Percentiles rank a stretch among this genome's conserved stretches.
phyloP scores from a whole-genome alignment of 1,140 invertebrate species.

The Chrysoperla carnea region DNA sequence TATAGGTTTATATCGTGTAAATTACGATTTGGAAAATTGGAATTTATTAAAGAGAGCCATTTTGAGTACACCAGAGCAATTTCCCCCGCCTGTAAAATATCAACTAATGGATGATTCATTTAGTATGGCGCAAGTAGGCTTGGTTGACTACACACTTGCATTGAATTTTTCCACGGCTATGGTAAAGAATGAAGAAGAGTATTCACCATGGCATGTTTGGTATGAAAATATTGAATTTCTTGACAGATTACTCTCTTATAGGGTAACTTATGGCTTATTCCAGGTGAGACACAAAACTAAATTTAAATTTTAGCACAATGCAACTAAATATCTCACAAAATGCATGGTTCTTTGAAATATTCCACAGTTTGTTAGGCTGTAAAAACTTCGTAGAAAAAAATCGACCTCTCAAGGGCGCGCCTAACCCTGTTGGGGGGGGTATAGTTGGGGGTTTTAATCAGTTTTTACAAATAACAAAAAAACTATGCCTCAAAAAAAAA shows the following conservation, averaged over 20 bases:
- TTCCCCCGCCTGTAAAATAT: conserved; percentile 47
- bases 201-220: conserved; percentile 34
- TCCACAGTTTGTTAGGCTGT: no score
- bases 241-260: conserved; percentile 18
- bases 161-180: conserved; percentile 43
- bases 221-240: conserved; percentile 29
- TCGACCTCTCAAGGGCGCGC: no score
- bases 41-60: conserved; percentile 28
- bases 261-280: conserved; percentile 12
- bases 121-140: conserved; percentile 28
- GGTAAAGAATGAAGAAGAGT: conserved; percentile 32
- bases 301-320: no score
- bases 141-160: conserved; percentile 36
- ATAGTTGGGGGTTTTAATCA: no score
- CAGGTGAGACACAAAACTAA: conserved; percentile 9
- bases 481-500: no score
- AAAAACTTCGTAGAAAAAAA: no score
- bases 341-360: no score
- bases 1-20: conserved; percentile 40
- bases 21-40: conserved; percentile 45
- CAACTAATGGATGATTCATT: conserved; percentile 40
- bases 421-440: no score
- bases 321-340: no score
- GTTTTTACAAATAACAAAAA: no score
- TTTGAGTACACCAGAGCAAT: conserved; percentile 21